Evolutionary conservation across 2,797 vertebrate species (phyloP).

Genomic region (Alectoris magna): DNA sequence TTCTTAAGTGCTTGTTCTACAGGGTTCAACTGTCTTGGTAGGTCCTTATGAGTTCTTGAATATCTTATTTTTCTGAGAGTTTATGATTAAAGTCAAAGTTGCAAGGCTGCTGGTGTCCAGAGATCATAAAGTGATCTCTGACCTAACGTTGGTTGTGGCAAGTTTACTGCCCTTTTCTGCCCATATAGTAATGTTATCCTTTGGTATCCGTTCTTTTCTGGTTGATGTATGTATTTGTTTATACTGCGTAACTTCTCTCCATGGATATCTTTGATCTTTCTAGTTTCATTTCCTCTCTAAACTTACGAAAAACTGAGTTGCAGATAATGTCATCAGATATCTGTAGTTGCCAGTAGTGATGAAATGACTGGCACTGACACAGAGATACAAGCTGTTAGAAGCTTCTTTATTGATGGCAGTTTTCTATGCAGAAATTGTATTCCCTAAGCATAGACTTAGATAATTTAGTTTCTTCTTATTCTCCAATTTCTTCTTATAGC

Average conservation of each 20-base stretch:
- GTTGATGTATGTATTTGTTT: not conserved
- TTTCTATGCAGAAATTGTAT: not conserved
- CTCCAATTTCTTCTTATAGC: too few species aligned
- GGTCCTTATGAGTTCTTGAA: not conserved
- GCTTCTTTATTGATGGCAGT: not conserved
- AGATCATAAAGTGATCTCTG: not conserved
- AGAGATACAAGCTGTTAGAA: not conserved
- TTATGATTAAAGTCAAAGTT: not conserved
- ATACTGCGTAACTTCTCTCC: not conserved
- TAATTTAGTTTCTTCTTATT: not conserved
- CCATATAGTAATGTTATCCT: not conserved
- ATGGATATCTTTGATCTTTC: not conserved
- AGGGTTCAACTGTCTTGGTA: not conserved
- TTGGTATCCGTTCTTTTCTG: not conserved
- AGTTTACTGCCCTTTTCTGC: not conserved
- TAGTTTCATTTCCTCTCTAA: not conserved
- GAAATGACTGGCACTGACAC: not conserved
- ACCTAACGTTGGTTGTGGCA: not conserved
- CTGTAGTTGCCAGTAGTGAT: not conserved
- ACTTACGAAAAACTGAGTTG: not conserved
- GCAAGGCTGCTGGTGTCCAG: not conserved
- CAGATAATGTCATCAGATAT: not conserved
- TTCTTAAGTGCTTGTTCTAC: not conserved
- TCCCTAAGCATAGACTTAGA: not conserved
- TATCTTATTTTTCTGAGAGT: not conserved